These are phyloP conservation scores for Brevimyrus niger DNA, from an alignment of 2,113 vertebrate species.

Conservation along the genomic window DNA sequence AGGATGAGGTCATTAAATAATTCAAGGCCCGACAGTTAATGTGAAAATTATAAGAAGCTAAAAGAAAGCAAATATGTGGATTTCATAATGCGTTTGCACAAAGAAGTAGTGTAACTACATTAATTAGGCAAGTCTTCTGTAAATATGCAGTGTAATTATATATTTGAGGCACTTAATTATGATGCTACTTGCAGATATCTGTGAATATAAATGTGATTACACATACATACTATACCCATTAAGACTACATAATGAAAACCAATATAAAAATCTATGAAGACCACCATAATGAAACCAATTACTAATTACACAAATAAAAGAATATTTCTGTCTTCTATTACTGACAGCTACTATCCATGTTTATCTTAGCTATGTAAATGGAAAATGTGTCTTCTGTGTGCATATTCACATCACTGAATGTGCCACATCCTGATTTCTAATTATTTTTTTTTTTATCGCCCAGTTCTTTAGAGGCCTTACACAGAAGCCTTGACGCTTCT, in stretches of 20 bases:
- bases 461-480: conserved; percentile 21
- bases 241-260: conserved; percentile 56
- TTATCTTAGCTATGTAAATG: conserved; percentile 63
- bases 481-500: conserved; percentile 20
- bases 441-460: conserved; percentile 12
- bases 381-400: conserved; percentile 66
- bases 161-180: conserved; percentile 87
- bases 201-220: conserved; percentile 90
- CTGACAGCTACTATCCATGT: conserved; percentile 70
- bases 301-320: conserved; percentile 83
- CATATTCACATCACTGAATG: conserved; percentile 51
- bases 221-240: conserved; percentile 86
- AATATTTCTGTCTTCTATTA: conserved; percentile 79
- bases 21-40: conserved; percentile 82
- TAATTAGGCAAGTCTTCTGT: conserved; percentile 90
- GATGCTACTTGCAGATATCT: conserved; percentile 84
- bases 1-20: conserved; percentile 77
- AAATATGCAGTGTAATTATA: conserved; percentile 88
- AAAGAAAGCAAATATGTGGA: conserved; percentile 85
- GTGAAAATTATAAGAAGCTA: conserved; percentile 84
- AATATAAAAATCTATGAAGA: conserved; percentile 27
- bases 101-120: conserved; percentile 84
- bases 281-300: conserved; percentile 82
- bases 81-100: conserved; percentile 83
- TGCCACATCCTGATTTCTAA: conserved; percentile 19